Evolutionary conservation across 1,140 invertebrate species (phyloP).

Genomic region (Epicauta chinensis): DNA sequence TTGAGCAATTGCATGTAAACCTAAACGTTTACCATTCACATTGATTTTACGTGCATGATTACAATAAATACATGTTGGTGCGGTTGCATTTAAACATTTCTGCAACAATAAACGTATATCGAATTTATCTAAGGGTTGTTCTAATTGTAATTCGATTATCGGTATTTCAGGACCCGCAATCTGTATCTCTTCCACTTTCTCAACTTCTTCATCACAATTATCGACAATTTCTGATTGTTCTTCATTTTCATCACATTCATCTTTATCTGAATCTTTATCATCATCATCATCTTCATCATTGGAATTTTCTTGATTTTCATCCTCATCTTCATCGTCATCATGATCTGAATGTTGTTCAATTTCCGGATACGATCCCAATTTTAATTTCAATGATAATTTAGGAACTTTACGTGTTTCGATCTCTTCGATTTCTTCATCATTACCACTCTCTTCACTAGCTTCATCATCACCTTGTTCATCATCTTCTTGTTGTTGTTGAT

Average conservation of each 20-base stretch:
- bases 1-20: constrained; percentile 67
- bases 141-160: constrained; percentile 63
- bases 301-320: constrained; percentile 20
- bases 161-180: constrained; percentile 57
- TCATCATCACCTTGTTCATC: no score
- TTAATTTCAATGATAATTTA: constrained; percentile 48
- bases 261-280: constrained; percentile 44
- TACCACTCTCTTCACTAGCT: no score
- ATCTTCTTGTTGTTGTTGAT: no score
- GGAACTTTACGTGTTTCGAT: constrained; percentile 43
- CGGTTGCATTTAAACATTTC: constrained; percentile 62
- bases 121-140: constrained; percentile 65
- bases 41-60: constrained; percentile 76
- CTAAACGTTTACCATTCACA: constrained; percentile 72
- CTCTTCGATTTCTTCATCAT: constrained; percentile 17
- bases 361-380: constrained; percentile 30
- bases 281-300: constrained; percentile 21
- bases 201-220: constrained; percentile 22
- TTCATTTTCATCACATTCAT: constrained; percentile 46
- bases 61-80: constrained; percentile 69
- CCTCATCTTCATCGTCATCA: constrained; percentile 46
- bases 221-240: constrained; percentile 25
- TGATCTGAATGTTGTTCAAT: constrained; percentile 43
- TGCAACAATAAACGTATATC: constrained; percentile 62
- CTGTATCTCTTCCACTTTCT: constrained; percentile 22